Evolutionary conservation across 2,113 vertebrate species (phyloP), one percentile per base, ranked within the genome.

Genomic region (Himantopus leucocephalus): DNA sequence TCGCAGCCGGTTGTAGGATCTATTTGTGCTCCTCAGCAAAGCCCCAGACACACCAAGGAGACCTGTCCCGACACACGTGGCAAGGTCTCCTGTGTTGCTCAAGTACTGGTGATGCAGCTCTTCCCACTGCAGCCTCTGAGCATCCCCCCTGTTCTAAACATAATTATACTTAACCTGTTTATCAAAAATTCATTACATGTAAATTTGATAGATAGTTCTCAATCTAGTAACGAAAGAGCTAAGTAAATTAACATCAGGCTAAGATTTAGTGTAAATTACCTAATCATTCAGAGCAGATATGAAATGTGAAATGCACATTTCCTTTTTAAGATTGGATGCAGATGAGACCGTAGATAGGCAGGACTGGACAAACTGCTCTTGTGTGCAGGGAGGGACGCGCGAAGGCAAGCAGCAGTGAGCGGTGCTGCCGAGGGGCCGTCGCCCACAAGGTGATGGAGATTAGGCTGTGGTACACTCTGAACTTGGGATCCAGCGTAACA

Each of bases 21-120:
- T 5, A 39, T 83, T 91, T 81, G 92, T 88, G 95, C 95, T 96
- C 95, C 92, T 97, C 97, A 92, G 95, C 96, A 97, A 82, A 91
- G 91, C 94, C 98, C 97, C 96, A 96, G 95, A 88, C 88, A 66
- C 94, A 82, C 39, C 89, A 76, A 88, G 96, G 81, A 96, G 90
- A 98, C 88, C 79, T 26, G 21, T 94, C 94, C 85, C 80, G 96
- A 92, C 95, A 85, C 53, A 48, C 53, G 43, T 85, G 97, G 98
- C 95, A 93, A 92, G 86, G 88, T 89, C 94, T 92, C 95, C 96
- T 96, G 14, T 97, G 97, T 95, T 96, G 95, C 97, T 97, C 88
- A 80, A 95, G 96, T 81, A 88, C 94, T 53, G 90, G 95, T 55
- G 87, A 96, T 86, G 89, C 85, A 35, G 60, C 59, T 41, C 23